A percentile compares a stretch with the other conserved stretches of the same genome.
phyloP scores from a whole-genome alignment of 2,113 vertebrate species.

The Egretta garzetta region DNA sequence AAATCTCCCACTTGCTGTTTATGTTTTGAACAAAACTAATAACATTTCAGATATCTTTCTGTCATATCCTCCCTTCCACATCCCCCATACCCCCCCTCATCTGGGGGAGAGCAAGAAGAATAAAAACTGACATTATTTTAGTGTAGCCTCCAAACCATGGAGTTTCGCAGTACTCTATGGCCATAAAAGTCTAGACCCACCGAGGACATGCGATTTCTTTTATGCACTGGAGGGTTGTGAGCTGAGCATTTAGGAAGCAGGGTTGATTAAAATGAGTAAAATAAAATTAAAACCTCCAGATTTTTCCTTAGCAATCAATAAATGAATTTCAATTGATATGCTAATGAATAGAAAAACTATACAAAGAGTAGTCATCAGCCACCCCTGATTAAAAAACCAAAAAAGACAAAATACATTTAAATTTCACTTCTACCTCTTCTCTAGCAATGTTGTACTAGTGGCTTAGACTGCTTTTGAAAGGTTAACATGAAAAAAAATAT shows the following conservation, averaged over 20 bases:
- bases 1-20: not conserved
- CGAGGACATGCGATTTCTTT: not conserved
- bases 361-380: not conserved
- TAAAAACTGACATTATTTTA: not conserved
- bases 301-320: not conserved
- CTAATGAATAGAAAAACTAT: not conserved
- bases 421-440: not conserved
- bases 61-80: not conserved
- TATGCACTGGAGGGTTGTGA: not conserved
- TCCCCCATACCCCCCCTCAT: not conserved
- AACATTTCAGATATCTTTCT: not conserved
- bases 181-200: not conserved
- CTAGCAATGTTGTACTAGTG: not conserved
- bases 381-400: not conserved
- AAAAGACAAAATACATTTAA: not conserved
- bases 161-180: not conserved
- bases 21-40: not conserved
- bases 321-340: not conserved
- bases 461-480: not conserved
- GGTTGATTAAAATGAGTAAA: not conserved
- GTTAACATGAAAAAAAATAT: not conserved
- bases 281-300: not conserved
- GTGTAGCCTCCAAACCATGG: not conserved
- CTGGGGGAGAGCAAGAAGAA: not conserved
- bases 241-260: not conserved